A percentile compares a stretch with the other conserved stretches of the same genome.
These are phyloP conservation scores for Teleiodes luculella DNA, from an alignment of 2,888 invertebrate genomes.

Conservation along the genomic window DNA sequence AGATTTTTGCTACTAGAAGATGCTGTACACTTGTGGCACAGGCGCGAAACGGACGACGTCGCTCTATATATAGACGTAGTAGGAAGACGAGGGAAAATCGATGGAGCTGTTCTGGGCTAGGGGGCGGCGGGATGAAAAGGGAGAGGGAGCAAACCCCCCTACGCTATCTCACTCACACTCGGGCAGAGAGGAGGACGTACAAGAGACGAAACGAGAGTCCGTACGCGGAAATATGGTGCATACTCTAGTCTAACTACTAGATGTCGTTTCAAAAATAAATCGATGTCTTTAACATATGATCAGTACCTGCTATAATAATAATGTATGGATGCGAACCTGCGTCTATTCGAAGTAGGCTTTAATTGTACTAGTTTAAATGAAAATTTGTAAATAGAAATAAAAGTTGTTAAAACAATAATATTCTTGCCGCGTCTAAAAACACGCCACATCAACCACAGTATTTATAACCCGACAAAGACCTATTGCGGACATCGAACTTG, in stretches of 20 bases:
- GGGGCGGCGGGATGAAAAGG: constrained; percentile 27
- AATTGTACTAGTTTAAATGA: constrained; percentile 76
- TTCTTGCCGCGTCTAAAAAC: constrained; percentile 51
- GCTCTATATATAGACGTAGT: constrained; percentile 27
- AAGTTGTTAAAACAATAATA: constrained; percentile 53
- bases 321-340: constrained; percentile 77
- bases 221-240: constrained; percentile 71
- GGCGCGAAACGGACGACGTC: constrained; percentile 21
- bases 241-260: constrained; percentile 62
- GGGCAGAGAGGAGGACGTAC: constrained; percentile 26
- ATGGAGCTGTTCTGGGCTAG: constrained; percentile 49
- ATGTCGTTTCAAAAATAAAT: constrained; percentile 55
- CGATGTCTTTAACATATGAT: constrained; percentile 66
- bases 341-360: constrained; percentile 77
- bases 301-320: constrained; percentile 73
- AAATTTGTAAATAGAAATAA: constrained; percentile 73
- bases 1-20: constrained; percentile 55
- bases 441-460: constrained; percentile 44
- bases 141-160: constrained; percentile 24
- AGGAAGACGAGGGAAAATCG: constrained; percentile 52
- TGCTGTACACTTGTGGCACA: constrained; percentile 34
- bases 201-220: constrained; percentile 38
- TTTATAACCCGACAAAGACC: constrained; percentile 57
- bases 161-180: constrained; percentile 27
- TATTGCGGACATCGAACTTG: constrained; percentile 75